A percentile compares a stretch with the other conserved stretches of the same genome.
Conservation (phyloP, 1,140 invertebrate genomes). For the Drosophila sp. region DNA sequence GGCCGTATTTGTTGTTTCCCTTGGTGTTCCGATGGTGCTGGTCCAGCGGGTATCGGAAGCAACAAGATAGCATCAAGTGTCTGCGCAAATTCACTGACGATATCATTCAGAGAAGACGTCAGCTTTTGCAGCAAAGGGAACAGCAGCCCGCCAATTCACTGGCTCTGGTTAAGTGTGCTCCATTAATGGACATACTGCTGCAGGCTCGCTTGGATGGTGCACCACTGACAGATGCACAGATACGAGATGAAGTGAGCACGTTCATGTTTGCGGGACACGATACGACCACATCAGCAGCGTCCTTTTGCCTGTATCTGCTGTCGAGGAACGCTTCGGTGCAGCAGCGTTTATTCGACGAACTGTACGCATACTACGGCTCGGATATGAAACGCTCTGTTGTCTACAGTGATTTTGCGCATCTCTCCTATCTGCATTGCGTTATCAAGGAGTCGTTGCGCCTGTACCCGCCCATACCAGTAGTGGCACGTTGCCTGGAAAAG, state of each 20-base stretch:
- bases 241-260: conserved; percentile 88
- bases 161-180: neutral
- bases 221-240: conserved; percentile 87
- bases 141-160: neutral
- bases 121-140: conserved; percentile 20
- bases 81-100: conserved; percentile 74
- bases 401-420: conserved; percentile 85
- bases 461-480: conserved; percentile 87
- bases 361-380: conserved; percentile 85
- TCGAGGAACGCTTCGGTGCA: conserved; percentile 83
- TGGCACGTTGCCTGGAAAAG: conserved; percentile 85
- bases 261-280: conserved; percentile 88
- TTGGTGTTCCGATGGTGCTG: conserved; percentile 56
- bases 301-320: conserved; percentile 62
- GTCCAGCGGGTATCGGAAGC: conserved; percentile 67
- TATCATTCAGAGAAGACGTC: conserved; percentile 65
- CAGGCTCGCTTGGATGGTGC: conserved; percentile 85
- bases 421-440: conserved; percentile 87
- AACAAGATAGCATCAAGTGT: conserved; percentile 58
- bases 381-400: conserved; percentile 77
- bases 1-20: conserved; percentile 71
- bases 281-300: conserved; percentile 66
- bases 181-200: conserved; percentile 90
- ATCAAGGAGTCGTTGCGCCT: conserved; percentile 87
- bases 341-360: conserved; percentile 86